Evolutionary conservation across 2,113 vertebrate species (phyloP).

Genomic region (Oreochromis spilurus): DNA sequence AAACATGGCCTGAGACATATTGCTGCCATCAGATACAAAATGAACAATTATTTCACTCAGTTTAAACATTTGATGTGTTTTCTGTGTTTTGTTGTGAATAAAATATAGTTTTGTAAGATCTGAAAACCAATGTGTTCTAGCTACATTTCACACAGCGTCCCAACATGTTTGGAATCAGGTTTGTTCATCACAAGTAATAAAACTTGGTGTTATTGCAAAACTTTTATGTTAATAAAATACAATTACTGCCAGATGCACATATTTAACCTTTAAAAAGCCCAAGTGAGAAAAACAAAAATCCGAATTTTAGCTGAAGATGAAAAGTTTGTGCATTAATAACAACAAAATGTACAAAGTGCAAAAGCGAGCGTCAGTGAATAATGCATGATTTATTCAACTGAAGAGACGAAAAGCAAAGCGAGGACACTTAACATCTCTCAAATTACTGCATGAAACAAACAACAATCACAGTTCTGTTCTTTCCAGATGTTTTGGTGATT

Average conservation of each 20-base stretch:
- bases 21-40: not conserved
- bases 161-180: not conserved
- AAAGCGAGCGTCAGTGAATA: not conserved
- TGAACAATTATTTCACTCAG: not conserved
- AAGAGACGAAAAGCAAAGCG: not conserved
- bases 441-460: not conserved
- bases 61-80: not conserved
- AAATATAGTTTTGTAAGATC: not conserved
- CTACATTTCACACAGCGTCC: not conserved
- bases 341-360: not conserved
- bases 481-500: not conserved
- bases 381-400: not conserved
- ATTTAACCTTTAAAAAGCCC: not conserved
- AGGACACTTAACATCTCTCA: fast-evolving
- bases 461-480: not conserved
- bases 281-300: not conserved
- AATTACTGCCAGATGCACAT: not conserved
- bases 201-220: not conserved
- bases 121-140: fast-evolving
- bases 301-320: not conserved
- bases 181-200: not conserved
- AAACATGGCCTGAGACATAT: not conserved
- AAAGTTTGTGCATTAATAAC: not conserved
- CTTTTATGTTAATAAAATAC: not conserved
- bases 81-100: not conserved